Conservation (phyloP, 2,797 vertebrate genomes). For the Hydrophis major region DNA sequence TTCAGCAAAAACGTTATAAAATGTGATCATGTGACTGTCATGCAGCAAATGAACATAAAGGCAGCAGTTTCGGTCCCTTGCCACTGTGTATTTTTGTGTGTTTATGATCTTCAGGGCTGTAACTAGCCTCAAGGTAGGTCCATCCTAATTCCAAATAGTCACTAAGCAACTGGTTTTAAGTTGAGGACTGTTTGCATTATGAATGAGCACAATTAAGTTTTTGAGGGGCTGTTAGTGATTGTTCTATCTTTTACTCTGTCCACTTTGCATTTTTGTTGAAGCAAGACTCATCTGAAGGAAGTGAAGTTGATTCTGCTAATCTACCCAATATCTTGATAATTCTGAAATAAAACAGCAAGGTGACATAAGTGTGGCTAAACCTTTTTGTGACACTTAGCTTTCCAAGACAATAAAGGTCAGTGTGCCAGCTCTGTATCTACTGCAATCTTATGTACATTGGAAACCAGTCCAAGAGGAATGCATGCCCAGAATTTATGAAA, state of each 20-base stretch:
- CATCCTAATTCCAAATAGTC: neutral
- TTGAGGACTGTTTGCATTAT: neutral
- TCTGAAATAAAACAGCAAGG: neutral
- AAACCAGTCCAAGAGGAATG: neutral
- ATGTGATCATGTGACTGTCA: neutral
- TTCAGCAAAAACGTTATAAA: neutral
- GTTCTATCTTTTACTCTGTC: neutral
- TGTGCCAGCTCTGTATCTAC: neutral
- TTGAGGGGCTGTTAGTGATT: neutral
- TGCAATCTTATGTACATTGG: neutral
- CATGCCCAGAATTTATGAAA: rapidly evolving
- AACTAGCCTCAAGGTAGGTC: neutral
- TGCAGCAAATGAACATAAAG: neutral
- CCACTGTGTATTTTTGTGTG: neutral
- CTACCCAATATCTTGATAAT: neutral
- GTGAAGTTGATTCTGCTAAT: neutral
- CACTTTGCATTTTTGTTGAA: neutral
- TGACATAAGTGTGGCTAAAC: neutral
- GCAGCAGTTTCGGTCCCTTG: neutral
- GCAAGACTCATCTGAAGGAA: neutral
- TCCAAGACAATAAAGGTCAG: neutral
- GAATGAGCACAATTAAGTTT: neutral
- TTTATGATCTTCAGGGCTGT: neutral
- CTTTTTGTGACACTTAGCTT: neutral
- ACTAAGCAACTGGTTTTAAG: neutral